Base-by-base conservation (phyloP, 2,888 invertebrate genomes). In the Drepana falcataria region DNA sequence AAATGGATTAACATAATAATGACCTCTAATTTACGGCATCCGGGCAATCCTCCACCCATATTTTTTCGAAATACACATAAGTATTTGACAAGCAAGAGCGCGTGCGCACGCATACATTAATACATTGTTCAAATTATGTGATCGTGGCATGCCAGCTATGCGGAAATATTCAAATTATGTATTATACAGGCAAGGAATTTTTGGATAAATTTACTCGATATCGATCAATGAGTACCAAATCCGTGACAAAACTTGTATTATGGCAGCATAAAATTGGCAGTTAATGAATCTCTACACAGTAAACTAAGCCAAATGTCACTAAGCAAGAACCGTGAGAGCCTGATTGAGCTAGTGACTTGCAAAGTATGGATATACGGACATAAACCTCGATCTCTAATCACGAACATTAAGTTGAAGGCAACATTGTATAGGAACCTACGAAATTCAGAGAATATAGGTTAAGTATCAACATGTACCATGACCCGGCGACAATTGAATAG, bases 151-250 rank as follows among this genome's bases (percentile, higher is more conserved):
- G 21, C 64, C 55, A 51, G 60, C 60, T 55, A 77, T 69, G 71
- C 75, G 73, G 75, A 79, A 75, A 71, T 58, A 58, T 60, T 56
- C 57, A 44, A 33, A 35, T 2, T n/a, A 21, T 44, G 21, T 37
- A 9, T 5, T 5, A 21, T 37, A 37, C 5, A 3, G 9, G 1
- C 9, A 2, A 44, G 44, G 44, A 44, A 44, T 44, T 44, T 44
- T 44, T 44, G 44, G 9, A 2, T 9, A 9, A 9, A 7, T 4
- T 7, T 4, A 7, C 41, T 2, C 7, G 9, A 7, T 6, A 44
- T 44, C 9, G 6, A 9, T 44, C 6, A 9, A 44, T 44, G 44
- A 9, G 44, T 44, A 44, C 9, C 9, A 9, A 44, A 44, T 44
- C 9, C 6, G 9, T 44, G 37, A 37, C 5, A 21, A 21, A 21